Evolutionary conservation across 2,113 vertebrate species (phyloP).

Genomic region (Panurus biarmicus): DNA sequence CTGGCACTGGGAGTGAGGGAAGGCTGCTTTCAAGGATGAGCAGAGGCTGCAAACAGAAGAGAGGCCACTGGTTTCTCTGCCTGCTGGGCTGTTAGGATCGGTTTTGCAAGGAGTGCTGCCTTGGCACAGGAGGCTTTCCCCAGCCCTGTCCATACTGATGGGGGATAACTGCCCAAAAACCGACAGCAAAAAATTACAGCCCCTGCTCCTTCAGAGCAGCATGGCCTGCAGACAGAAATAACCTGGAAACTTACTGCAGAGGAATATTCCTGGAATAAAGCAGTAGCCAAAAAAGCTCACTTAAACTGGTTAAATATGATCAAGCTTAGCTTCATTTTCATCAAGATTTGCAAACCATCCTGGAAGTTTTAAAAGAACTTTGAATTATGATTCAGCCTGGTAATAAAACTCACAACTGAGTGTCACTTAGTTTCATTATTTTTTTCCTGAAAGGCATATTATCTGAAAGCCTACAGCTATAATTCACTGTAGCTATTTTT

Average conservation of each 20-base stretch:
- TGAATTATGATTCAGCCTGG: slow-evolving; percentile 3
- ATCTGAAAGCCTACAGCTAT: slow-evolving; percentile 22
- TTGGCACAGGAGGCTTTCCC: background rate
- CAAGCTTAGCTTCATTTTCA: background rate
- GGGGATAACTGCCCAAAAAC: background rate
- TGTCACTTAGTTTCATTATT: slow-evolving; percentile 3
- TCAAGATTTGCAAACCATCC: background rate
- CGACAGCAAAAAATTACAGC: background rate
- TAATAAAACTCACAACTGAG: slow-evolving; percentile 4
- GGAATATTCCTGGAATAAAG: background rate
- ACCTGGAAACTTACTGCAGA: background rate
- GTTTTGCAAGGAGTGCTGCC: background rate
- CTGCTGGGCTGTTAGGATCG: background rate
- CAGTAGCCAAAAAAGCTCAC: background rate
- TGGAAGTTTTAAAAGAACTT: slow-evolving; percentile 7
- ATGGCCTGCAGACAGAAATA: background rate
- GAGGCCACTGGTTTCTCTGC: background rate
- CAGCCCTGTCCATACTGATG: background rate
- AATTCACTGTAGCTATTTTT: slow-evolving; percentile 34
- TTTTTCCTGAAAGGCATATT: slow-evolving; percentile 37
- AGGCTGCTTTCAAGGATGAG: background rate
- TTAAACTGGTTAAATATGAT: background rate
- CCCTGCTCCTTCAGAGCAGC: background rate
- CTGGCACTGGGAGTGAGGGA: background rate
- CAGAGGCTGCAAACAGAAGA: background rate